Evolutionary conservation across 2,797 vertebrate species (phyloP).

Genomic region (Peromyscus melanophrys): DNA sequence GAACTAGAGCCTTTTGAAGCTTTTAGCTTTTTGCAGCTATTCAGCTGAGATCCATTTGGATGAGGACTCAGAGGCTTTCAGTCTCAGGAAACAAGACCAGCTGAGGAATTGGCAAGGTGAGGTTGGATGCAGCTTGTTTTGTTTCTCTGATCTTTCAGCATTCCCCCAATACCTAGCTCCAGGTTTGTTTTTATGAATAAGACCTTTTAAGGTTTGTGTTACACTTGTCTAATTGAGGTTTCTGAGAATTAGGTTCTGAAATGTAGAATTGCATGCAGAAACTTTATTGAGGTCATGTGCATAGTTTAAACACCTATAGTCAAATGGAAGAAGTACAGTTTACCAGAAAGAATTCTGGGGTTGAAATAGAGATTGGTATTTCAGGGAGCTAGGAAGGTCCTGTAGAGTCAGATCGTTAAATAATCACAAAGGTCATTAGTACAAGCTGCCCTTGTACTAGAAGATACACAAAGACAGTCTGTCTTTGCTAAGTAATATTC

Average conservation of each 20-base stretch:
- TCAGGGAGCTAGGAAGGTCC: neutral
- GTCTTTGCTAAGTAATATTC: neutral
- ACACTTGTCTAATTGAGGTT: neutral
- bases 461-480: neutral
- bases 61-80: no score
- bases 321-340: neutral
- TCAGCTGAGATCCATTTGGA: no score
- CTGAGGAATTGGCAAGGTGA: no score
- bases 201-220: no score
- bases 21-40: no score
- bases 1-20: no score
- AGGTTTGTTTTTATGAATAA: no score
- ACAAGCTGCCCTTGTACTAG: neutral
- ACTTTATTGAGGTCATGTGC: neutral
- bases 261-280: neutral
- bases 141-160: no score
- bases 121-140: no score
- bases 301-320: neutral
- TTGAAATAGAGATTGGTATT: neutral
- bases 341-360: neutral
- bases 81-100: no score
- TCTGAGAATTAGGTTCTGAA: neutral
- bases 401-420: neutral
- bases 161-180: no score
- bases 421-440: neutral